Conservation (phyloP, 1,140 invertebrate species). For the Bombus superbus region DNA sequence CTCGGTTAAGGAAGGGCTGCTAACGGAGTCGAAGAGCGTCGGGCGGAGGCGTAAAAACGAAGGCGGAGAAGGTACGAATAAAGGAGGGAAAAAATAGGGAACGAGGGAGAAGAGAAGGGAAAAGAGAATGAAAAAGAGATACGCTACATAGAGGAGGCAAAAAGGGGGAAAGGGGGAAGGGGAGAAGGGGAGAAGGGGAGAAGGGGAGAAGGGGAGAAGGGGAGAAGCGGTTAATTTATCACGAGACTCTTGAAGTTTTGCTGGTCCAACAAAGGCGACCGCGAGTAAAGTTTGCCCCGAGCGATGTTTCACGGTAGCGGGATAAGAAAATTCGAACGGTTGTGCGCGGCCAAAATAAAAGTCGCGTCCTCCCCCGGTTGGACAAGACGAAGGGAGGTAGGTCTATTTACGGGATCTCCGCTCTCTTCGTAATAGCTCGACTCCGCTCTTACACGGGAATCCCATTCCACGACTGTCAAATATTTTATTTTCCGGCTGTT, state of each 20-base stretch:
- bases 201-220: no score
- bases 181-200: background rate
- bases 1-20: background rate
- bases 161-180: no score
- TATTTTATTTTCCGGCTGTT: constrained; percentile 40
- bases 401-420: constrained; percentile 29
- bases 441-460: constrained; percentile 25
- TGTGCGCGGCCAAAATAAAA: constrained; percentile 29
- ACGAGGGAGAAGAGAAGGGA: background rate
- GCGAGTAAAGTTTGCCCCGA: constrained; percentile 21
- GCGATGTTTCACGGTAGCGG: constrained; percentile 21
- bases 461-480: constrained; percentile 34
- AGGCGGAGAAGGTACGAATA: no score
- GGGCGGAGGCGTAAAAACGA: no score
- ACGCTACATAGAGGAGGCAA: no score
- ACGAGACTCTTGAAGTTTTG: constrained; percentile 26
- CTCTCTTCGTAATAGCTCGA: constrained; percentile 7
- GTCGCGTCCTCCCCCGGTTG: constrained; percentile 1
- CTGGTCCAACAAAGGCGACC: constrained; percentile 19
- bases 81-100: background rate
- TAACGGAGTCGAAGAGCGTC: no score
- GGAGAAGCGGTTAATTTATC: constrained; percentile 32
- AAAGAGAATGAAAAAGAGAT: no score
- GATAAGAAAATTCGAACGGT: constrained; percentile 42
- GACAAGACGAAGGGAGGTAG: constrained; percentile 6